phyloP scores from a whole-genome alignment of 2,113 vertebrate species.

The Gobio gobio region DNA sequence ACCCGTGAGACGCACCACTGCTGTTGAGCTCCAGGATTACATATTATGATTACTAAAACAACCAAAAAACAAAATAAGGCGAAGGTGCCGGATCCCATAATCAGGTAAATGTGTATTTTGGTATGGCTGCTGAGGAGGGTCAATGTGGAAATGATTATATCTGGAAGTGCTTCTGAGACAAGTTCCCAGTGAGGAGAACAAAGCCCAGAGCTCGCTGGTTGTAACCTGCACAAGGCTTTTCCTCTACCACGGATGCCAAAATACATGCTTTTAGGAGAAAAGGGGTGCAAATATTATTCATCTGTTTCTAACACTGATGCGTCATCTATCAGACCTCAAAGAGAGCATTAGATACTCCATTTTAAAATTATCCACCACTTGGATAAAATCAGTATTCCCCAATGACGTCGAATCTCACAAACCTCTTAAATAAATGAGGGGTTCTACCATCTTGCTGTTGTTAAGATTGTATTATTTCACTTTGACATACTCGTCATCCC shows the following conservation, averaged over 20 bases:
- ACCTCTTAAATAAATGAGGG: conserved; percentile 21
- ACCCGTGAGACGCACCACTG: too few species aligned
- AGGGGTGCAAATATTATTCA: conserved; percentile 12
- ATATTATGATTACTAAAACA: not conserved
- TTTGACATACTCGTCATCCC: conserved; percentile 13
- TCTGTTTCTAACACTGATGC: conserved; percentile 35
- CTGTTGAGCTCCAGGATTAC: not conserved
- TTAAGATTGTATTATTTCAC: conserved; percentile 28
- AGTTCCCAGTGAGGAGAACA: conserved; percentile 27
- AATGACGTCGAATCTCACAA: not conserved
- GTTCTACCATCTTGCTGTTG: conserved; percentile 4
- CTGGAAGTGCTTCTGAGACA: conserved; percentile 46
- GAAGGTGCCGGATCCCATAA: conserved; percentile 47
- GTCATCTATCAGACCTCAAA: conserved; percentile 29
- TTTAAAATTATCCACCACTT: conserved; percentile 18
- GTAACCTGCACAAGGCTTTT: conserved; percentile 35
- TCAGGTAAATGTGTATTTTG: conserved; percentile 38
- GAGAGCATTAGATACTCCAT: conserved; percentile 25
- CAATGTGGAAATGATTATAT: conserved; percentile 54
- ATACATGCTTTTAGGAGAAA: conserved; percentile 15
- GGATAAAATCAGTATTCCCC: conserved; percentile 20
- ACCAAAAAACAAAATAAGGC: not conserved
- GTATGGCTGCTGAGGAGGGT: conserved; percentile 38
- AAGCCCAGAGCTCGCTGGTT: conserved; percentile 27
- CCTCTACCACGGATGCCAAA: conserved; percentile 3